phyloP scores from a whole-genome alignment of 53 echinoderm and acorn worm species.

The Crossaster papposus region DNA sequence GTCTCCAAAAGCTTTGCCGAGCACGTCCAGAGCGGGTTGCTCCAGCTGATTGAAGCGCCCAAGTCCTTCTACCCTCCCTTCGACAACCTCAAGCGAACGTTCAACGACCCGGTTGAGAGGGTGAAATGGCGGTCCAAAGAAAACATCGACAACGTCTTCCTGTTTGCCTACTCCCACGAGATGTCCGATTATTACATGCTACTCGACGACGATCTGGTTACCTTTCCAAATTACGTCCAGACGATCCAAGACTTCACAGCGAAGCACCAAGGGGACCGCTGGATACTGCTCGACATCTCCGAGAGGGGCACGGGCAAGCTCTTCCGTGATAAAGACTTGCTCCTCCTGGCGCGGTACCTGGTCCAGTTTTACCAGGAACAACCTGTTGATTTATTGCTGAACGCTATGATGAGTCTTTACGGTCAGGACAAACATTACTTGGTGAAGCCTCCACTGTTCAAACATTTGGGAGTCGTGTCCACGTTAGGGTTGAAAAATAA shows the following conservation, averaged over 20 bases:
- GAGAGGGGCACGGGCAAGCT: conserved; percentile 17
- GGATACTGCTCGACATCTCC: conserved; percentile 10
- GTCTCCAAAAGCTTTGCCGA: neutral
- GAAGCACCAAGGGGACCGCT: neutral
- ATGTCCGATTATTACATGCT: conserved; percentile 43
- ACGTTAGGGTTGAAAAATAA: conserved; percentile 8
- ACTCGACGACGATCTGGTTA: conserved; percentile 3
- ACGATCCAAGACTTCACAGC: neutral
- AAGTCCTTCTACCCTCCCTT: conserved; percentile 27
- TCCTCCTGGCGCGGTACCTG: neutral
- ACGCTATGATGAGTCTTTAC: neutral
- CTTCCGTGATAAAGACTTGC: conserved; percentile 13
- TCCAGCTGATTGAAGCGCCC: conserved; percentile 15
- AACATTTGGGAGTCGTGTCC: conserved; percentile 6
- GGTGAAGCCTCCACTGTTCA: neutral
- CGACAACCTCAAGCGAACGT: neutral
- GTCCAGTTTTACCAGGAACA: conserved; percentile 27
- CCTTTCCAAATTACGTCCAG: neutral
- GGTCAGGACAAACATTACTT: neutral
- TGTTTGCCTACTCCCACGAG: neutral
- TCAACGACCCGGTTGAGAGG: neutral
- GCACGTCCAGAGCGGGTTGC: conserved; percentile 15
- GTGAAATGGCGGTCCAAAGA: conserved; percentile 25
- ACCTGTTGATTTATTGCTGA: conserved; percentile 3
- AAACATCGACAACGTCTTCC: conserved; percentile 16